Evolutionary conservation across 1,140 invertebrate genomes (phyloP).

Genomic region (Lerema accius): DNA sequence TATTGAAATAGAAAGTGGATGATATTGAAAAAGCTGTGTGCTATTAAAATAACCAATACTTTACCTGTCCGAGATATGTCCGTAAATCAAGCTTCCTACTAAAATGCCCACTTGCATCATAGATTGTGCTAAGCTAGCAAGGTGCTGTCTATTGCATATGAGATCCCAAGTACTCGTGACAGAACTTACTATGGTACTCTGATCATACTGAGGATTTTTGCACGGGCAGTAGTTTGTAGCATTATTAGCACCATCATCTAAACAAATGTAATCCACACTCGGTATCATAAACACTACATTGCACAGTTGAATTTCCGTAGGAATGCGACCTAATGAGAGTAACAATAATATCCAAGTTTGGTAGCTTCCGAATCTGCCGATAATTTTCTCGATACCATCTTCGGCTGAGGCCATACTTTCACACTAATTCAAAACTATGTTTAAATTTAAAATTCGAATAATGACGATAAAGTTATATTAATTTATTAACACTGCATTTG

Average conservation of each 20-base stretch:
- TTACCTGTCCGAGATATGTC: slow-evolving; percentile 79
- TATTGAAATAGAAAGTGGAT: too few species aligned
- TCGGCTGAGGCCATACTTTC: slow-evolving; percentile 43
- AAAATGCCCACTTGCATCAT: slow-evolving; percentile 82
- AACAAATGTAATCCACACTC: slow-evolving; percentile 84
- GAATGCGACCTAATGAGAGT: slow-evolving; percentile 84
- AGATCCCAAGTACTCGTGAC: slow-evolving; percentile 82
- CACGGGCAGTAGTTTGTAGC: slow-evolving; percentile 73
- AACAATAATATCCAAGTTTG: slow-evolving; percentile 84
- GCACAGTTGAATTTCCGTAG: slow-evolving; percentile 86
- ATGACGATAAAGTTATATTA: too few species aligned
- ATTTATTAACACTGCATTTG: too few species aligned
- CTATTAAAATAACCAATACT: too few species aligned
- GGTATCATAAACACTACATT: slow-evolving; percentile 87
- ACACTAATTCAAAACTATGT: neutral
- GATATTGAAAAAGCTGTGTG: too few species aligned
- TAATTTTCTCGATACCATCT: slow-evolving; percentile 60
- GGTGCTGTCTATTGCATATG: slow-evolving; percentile 74
- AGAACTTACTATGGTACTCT: slow-evolving; percentile 68
- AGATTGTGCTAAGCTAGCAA: slow-evolving; percentile 81
- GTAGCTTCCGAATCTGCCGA: slow-evolving; percentile 64
- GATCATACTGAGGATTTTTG: slow-evolving; percentile 74
- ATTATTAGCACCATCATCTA: slow-evolving; percentile 59
- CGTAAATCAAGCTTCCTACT: slow-evolving; percentile 79
- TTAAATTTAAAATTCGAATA: too few species aligned